Conservation (phyloP, 2,797 vertebrate genomes). For the Lithobates sylvaticus region DNA sequence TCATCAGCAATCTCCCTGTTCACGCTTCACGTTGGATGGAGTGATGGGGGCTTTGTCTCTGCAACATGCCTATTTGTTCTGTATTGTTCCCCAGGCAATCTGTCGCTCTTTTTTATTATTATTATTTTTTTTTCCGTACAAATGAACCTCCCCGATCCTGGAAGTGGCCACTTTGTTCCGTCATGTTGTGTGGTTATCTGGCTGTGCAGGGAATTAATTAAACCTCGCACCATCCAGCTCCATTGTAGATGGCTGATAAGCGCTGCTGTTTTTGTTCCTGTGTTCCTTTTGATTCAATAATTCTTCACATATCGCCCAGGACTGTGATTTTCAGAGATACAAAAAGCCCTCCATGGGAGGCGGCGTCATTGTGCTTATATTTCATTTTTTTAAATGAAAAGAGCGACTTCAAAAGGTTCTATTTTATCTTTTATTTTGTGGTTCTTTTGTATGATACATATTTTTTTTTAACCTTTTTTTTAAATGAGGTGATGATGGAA, state of each 20-base stretch:
- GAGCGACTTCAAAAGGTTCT: no score
- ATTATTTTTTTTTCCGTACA: background rate
- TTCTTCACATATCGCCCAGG: background rate
- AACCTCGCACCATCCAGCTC: background rate
- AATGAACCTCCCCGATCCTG: constrained; percentile 9
- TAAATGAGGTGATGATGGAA: no score
- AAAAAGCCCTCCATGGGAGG: background rate
- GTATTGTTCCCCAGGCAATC: background rate
- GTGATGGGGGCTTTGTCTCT: constrained; percentile 34
- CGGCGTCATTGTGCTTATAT: no score
- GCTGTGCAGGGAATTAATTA: constrained; percentile 46
- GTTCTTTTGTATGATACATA: no score
- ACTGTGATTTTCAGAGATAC: background rate
- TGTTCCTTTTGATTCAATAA: constrained; percentile 2
- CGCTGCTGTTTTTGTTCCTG: constrained; percentile 17
- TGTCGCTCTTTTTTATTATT: background rate
- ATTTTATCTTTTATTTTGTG: no score
- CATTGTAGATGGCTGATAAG: background rate
- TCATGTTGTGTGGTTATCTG: constrained; percentile 3
- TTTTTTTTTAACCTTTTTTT: no score
- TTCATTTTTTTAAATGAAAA: no score
- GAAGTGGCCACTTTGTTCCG: constrained; percentile 11
- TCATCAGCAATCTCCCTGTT: background rate
- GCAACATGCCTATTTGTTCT: constrained; percentile 6
- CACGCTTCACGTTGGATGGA: background rate